Evolutionary conservation across 2,797 vertebrate species (phyloP).

Genomic region (Danio choprae): DNA sequence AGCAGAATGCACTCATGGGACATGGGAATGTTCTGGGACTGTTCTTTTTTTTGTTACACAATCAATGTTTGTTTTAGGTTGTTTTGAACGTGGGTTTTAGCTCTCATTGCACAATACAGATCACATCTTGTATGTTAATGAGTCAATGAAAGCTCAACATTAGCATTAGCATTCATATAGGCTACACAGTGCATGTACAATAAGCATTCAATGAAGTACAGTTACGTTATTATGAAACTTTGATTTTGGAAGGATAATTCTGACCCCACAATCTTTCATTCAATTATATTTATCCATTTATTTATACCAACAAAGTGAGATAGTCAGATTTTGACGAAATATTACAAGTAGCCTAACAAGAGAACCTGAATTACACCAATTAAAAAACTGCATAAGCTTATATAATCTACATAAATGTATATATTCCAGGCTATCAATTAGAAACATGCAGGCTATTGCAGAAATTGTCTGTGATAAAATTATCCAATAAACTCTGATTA

Average conservation of each 20-base stretch:
- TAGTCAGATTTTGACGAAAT: no score
- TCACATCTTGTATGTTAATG: background rate
- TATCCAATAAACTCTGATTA: no score
- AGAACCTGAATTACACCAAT: no score
- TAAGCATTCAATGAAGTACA: background rate
- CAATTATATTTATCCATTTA: no score
- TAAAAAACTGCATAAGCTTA: no score
- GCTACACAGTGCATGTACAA: background rate
- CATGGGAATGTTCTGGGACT: background rate
- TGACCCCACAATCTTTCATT: background rate
- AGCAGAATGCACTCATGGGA: background rate
- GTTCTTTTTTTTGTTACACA: background rate
- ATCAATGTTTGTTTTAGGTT: slow-evolving; percentile 8
- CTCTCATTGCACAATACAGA: background rate
- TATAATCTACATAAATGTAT: no score
- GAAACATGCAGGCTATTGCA: no score
- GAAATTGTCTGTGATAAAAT: no score
- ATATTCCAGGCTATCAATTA: no score
- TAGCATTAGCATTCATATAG: background rate
- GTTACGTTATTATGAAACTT: background rate
- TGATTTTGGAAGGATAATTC: background rate
- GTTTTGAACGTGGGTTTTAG: background rate
- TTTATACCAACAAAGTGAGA: no score
- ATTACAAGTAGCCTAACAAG: no score
- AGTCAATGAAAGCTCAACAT: background rate